Conservation (phyloP, 2,113 vertebrate species). For the Campylorhamphus procurvoides region DNA sequence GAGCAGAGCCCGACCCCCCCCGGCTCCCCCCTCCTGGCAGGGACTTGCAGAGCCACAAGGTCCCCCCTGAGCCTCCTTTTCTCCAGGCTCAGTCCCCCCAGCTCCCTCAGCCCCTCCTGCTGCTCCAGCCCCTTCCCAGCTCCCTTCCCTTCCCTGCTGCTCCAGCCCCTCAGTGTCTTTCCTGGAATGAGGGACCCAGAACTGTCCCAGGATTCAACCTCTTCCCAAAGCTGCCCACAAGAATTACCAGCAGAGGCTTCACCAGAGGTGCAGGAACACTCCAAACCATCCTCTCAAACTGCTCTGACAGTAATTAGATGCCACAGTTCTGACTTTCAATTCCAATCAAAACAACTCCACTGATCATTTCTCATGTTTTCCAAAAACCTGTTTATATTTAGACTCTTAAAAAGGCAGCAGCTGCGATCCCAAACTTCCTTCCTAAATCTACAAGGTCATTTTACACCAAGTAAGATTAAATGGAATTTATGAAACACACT, state of each 20-base stretch:
- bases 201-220: not conserved
- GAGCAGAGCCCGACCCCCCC: not conserved
- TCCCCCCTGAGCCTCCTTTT: not conserved
- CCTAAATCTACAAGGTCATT: not conserved
- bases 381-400: not conserved
- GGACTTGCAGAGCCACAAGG: not conserved
- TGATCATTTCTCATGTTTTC: not conserved
- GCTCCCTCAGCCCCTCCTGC: not conserved
- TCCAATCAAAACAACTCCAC: not conserved
- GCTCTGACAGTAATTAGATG: not conserved
- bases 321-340: not conserved
- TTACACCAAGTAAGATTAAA: not conserved
- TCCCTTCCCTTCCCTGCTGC: not conserved
- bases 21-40: not conserved
- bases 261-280: not conserved
- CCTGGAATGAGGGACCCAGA: not conserved
- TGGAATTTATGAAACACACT: not conserved
- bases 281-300: not conserved
- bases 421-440: constrained; percentile 1
- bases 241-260: not conserved
- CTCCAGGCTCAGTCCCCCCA: not conserved
- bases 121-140: not conserved
- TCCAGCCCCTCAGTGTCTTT: not conserved
- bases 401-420: constrained; percentile 3
- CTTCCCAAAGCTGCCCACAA: not conserved